phyloP scores from a whole-genome alignment of 2,888 invertebrate species.

The Troides aeacus region DNA sequence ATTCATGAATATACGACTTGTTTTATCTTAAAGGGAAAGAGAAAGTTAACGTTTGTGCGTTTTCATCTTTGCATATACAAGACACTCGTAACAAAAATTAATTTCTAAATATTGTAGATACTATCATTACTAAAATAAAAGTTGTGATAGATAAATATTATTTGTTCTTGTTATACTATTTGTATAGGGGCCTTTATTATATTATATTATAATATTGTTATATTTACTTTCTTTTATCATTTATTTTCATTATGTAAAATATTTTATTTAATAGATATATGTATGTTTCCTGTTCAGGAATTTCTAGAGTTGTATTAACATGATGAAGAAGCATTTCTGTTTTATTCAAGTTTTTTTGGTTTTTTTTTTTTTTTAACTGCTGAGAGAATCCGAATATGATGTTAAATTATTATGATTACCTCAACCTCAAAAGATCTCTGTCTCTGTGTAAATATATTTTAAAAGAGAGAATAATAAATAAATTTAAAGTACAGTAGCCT shows the following conservation, averaged over 20 bases:
- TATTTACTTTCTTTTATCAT: too few species aligned
- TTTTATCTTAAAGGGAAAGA: background rate
- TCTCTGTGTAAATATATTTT: background rate
- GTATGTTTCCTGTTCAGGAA: too few species aligned
- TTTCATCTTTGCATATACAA: background rate
- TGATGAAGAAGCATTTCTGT: background rate
- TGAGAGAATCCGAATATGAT: background rate
- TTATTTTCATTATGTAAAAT: too few species aligned
- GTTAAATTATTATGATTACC: background rate
- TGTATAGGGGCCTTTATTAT: too few species aligned
- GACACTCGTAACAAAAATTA: background rate
- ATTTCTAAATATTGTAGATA: background rate
- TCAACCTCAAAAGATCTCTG: background rate
- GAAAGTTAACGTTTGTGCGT: background rate
- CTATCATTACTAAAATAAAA: background rate
- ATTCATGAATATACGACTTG: background rate
- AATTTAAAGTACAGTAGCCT: background rate
- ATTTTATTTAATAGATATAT: too few species aligned
- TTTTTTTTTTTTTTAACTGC: background rate
- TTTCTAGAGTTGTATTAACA: too few species aligned
- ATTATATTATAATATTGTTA: too few species aligned
- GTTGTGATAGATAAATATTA: too few species aligned
- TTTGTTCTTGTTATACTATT: too few species aligned
- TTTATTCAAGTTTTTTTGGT: background rate
- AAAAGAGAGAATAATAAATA: conserved; percentile 1